Evolutionary conservation across 2,888 invertebrate species (phyloP).

Genomic region (Tetanocera ferruginea): DNA sequence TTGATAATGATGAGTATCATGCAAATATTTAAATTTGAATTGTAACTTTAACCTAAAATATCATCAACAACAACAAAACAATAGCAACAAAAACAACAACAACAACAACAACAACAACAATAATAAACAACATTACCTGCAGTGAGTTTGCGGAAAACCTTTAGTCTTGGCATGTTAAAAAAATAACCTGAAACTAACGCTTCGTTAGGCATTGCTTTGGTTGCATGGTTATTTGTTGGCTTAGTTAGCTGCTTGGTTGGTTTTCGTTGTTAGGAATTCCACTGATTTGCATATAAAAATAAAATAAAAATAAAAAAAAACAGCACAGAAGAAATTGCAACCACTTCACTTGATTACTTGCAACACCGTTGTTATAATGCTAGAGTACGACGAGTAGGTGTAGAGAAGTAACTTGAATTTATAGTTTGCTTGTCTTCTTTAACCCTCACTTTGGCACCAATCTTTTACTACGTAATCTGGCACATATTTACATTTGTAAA

Average conservation of each 20-base stretch:
- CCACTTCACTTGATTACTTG: not conserved
- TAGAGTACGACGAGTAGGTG: not conserved
- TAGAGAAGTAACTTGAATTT: not conserved
- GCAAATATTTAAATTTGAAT: slow-evolving; percentile 12
- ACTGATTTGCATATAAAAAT: not conserved
- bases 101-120: not conserved
- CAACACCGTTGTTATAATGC: not conserved
- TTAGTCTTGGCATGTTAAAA: not conserved
- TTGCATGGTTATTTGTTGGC: not conserved
- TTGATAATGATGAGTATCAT: slow-evolving; percentile 11
- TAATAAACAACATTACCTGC: not conserved
- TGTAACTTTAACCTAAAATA: not conserved
- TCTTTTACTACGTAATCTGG: too few species aligned
- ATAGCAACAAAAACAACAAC: not conserved
- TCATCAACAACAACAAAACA: not conserved
- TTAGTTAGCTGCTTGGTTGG: not conserved
- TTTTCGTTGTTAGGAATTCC: not conserved
- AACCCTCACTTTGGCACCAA: too few species aligned
- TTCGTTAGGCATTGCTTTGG: slow-evolving; percentile 1
- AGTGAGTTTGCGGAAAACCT: slow-evolving; percentile 6
- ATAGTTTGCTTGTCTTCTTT: not conserved
- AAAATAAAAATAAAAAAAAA: too few species aligned
- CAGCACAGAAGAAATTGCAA: not conserved
- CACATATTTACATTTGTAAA: too few species aligned
- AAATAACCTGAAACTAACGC: not conserved